Conservation (phyloP, 2,888 invertebrate species). For the Pristionchus entomophagus region DNA sequence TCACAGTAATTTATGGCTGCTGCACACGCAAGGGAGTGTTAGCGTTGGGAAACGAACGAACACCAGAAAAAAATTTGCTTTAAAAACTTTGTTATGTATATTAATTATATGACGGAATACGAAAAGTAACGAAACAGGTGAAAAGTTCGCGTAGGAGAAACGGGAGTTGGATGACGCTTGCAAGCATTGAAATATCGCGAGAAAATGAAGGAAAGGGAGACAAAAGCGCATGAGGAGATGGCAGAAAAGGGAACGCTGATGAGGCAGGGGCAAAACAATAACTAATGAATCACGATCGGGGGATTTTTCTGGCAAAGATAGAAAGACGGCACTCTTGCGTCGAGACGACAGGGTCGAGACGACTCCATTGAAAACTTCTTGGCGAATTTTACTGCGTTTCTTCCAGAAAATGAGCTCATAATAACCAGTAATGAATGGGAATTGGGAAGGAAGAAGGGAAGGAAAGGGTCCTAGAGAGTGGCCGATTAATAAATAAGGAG, state of each 20-base stretch:
- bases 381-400: neutral
- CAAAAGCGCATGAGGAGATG: neutral
- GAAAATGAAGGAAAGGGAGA: neutral
- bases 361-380: neutral
- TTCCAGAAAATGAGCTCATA: neutral
- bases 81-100: too few species aligned
- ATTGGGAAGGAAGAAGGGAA: neutral
- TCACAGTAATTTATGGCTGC: too few species aligned
- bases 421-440: constrained; percentile 37
- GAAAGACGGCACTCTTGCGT: neutral
- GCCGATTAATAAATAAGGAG: constrained; percentile 5
- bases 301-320: neutral
- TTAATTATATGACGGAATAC: too few species aligned
- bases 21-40: too few species aligned
- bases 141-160: constrained; percentile 1
- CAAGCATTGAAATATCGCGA: neutral
- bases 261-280: constrained; percentile 17
- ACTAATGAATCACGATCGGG: constrained; percentile 32
- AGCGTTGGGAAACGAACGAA: too few species aligned
- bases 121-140: too few species aligned
- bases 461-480: neutral
- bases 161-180: neutral
- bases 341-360: neutral
- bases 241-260: neutral
- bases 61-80: too few species aligned